phyloP scores from a whole-genome alignment of 2,888 invertebrate species.

The Cryptocephalus primarius region DNA sequence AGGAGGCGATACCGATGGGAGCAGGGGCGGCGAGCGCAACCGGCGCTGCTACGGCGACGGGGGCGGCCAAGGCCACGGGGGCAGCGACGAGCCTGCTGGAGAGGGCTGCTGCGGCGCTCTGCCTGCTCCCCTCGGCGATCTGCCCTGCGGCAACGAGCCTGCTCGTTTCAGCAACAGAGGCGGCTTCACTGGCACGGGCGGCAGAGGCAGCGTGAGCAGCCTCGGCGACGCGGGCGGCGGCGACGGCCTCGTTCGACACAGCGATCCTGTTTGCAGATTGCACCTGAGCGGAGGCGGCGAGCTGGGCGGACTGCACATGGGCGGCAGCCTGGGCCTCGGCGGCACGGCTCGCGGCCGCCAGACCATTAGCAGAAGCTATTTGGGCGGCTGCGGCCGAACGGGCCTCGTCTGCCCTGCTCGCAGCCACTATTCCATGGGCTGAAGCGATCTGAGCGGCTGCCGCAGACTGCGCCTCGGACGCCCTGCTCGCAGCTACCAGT shows the following conservation, averaged over 20 bases:
- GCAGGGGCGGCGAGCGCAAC: neutral
- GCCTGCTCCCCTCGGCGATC: constrained; percentile 6
- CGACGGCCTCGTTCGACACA: constrained; percentile 6
- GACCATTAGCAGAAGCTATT: constrained; percentile 2
- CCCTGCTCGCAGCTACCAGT: constrained; percentile 2
- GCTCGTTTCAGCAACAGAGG: constrained; percentile 8
- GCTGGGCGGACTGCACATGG: constrained; percentile 6
- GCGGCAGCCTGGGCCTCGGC: constrained; percentile 8
- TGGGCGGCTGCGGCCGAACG: constrained; percentile 7
- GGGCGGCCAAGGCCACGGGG: constrained; percentile 1
- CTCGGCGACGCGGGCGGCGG: constrained; percentile 2
- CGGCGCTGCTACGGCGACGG: neutral
- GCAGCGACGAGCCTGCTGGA: neutral
- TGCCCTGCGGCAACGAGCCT: constrained; percentile 6
- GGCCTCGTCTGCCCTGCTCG: constrained; percentile 5
- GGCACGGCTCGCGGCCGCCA: constrained; percentile 3
- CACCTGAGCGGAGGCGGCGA: constrained; percentile 8
- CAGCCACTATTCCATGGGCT: constrained; percentile 1
- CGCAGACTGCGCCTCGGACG: constrained; percentile 7
- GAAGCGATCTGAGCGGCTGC: constrained; percentile 4
- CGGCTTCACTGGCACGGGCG: constrained; percentile 7
- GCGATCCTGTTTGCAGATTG: constrained; percentile 5
- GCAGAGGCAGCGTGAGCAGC: constrained; percentile 6
- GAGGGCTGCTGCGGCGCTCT: constrained; percentile 3
- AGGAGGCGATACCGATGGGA: neutral